A percentile compares a stretch with the other conserved stretches of the same genome.
Conservation (phyloP, 1,140 invertebrate species). For the Trichonephila clavata region DNA sequence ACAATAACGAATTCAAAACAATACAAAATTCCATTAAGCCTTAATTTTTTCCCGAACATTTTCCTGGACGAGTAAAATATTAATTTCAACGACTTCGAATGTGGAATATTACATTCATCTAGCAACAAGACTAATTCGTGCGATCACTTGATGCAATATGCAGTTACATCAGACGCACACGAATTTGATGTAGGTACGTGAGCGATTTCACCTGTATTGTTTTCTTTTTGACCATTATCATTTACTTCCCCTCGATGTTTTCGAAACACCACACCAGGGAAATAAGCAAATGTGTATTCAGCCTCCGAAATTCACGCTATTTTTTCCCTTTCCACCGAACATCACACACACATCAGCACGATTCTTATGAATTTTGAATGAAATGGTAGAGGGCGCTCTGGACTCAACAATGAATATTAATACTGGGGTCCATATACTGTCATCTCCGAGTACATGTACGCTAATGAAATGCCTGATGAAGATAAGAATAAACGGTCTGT, state of each 20-base stretch:
- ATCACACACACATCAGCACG: not conserved
- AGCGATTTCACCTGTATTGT: not conserved
- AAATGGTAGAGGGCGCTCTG: not conserved
- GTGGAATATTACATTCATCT: not conserved
- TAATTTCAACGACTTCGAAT: not conserved
- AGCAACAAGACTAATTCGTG: not conserved
- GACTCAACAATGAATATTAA: slow-evolving; percentile 11
- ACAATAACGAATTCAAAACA: too few species aligned
- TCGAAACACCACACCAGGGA: not conserved
- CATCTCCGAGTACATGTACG: not conserved
- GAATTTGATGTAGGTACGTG: not conserved
- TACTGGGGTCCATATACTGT: not conserved
- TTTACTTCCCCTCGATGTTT: not conserved
- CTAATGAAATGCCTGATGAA: slow-evolving; percentile 26
- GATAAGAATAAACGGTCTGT: not conserved
- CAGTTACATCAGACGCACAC: not conserved
- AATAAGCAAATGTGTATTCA: slow-evolving; percentile 18
- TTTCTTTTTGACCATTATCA: not conserved
- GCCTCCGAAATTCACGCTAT: not conserved
- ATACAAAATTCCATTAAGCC: too few species aligned
- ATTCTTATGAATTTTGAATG: slow-evolving; percentile 7
- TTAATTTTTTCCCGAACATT: too few species aligned
- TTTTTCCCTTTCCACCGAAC: not conserved
- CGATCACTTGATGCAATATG: not conserved
- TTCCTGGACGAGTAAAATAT: not conserved